phyloP scores from a whole-genome alignment of 1,140 invertebrate species.

The Heliconius hewitsoni region DNA sequence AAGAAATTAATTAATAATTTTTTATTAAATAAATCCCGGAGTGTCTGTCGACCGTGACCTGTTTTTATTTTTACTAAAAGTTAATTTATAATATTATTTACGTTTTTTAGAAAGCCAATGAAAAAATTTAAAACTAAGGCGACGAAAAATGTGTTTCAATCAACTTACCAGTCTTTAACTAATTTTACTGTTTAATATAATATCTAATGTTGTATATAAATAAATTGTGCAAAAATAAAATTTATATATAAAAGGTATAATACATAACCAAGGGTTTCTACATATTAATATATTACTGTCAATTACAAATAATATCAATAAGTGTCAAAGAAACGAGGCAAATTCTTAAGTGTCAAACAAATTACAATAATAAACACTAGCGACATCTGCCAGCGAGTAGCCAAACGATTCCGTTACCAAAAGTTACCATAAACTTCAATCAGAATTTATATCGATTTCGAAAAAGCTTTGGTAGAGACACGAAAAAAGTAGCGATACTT shows the following conservation, averaged over 20 bases:
- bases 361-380: not conserved
- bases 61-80: not conserved
- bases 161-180: not conserved
- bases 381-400: slow-evolving; percentile 27
- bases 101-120: no score
- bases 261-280: not conserved
- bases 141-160: not conserved
- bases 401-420: not conserved
- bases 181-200: not conserved
- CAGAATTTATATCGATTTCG: no score
- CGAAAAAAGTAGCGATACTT: no score
- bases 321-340: not conserved
- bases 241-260: not conserved
- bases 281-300: not conserved
- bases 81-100: not conserved
- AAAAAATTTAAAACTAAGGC: not conserved
- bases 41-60: no score
- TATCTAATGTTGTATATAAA: not conserved
- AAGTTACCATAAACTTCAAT: not conserved
- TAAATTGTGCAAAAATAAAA: not conserved
- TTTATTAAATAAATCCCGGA: no score
- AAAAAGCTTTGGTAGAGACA: no score
- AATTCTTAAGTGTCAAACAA: not conserved
- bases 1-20: no score
- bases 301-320: not conserved